These are phyloP conservation scores for Myiozetetes cayanensis DNA, from an alignment of 2,113 vertebrate species.

Conservation along the genomic window DNA sequence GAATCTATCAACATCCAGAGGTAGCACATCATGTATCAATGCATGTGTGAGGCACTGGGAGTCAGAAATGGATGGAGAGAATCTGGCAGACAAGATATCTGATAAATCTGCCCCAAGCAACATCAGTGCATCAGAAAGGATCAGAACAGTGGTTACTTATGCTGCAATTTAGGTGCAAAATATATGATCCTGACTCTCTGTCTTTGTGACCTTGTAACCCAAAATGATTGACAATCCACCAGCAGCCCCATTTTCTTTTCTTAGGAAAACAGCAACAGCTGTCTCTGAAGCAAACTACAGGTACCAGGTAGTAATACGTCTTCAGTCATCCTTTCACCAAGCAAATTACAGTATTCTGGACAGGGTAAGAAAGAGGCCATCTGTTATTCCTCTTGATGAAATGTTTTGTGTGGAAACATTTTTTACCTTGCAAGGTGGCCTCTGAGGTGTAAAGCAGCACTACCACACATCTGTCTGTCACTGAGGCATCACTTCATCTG, in stretches of 20 bases:
- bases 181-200: background rate
- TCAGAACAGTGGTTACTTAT: background rate
- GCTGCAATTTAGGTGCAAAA: background rate
- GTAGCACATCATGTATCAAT: background rate
- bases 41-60: background rate
- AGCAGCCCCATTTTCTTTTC: background rate
- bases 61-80: background rate
- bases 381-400: slow-evolving; percentile 31
- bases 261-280: slow-evolving; percentile 35
- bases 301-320: background rate
- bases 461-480: background rate
- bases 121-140: background rate
- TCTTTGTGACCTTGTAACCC: background rate
- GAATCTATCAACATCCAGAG: background rate
- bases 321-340: slow-evolving; percentile 14
- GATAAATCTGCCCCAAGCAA: background rate
- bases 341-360: slow-evolving; percentile 19
- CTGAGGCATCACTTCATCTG: background rate
- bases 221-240: slow-evolving; percentile 25
- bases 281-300: background rate
- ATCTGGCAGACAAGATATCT: background rate
- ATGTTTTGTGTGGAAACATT: background rate
- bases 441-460: background rate
- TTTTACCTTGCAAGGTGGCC: background rate
- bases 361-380: background rate